Evolutionary conservation across 2,113 vertebrate species (phyloP).

Genomic region (Marcusenius ussheri): DNA sequence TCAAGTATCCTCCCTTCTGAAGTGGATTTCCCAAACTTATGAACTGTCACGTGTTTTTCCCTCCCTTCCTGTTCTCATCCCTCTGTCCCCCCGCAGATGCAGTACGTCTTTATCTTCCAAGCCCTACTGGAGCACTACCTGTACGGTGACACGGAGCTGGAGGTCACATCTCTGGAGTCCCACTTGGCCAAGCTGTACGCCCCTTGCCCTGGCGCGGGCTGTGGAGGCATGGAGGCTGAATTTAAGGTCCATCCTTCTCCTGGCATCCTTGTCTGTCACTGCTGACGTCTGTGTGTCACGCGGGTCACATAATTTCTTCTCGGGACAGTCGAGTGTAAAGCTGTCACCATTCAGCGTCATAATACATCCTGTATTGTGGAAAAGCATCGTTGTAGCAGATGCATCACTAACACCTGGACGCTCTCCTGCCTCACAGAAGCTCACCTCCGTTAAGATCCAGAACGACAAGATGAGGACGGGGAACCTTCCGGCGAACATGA

Average conservation of each 20-base stretch:
- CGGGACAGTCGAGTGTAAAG: background rate
- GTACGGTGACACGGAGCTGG: slow-evolving; percentile 94
- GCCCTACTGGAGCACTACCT: slow-evolving; percentile 94
- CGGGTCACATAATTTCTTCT: background rate
- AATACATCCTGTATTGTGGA: background rate
- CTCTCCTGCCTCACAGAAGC: slow-evolving; percentile 63
- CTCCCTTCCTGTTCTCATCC: background rate
- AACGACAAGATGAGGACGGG: slow-evolving; percentile 99
- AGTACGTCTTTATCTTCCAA: slow-evolving; percentile 99
- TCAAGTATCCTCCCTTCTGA: background rate
- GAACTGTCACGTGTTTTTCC: background rate
- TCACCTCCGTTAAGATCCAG: slow-evolving; percentile 98
- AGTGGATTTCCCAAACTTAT: background rate
- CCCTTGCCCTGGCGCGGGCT: slow-evolving; percentile 81
- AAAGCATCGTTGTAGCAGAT: too few relatives aligned
- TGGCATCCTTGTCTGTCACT: background rate
- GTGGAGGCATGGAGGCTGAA: slow-evolving; percentile 89
- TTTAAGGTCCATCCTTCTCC: slow-evolving; percentile 73
- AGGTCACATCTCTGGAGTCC: slow-evolving; percentile 91
- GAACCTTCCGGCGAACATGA: slow-evolving; percentile 97
- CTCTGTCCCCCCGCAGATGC: slow-evolving; percentile 71
- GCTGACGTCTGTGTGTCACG: background rate
- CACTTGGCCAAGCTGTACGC: slow-evolving; percentile 93
- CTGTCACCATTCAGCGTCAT: background rate
- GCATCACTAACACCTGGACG: background rate